phyloP scores from a whole-genome alignment of 2,113 vertebrate genomes.

The Hyperopisus bebe region DNA sequence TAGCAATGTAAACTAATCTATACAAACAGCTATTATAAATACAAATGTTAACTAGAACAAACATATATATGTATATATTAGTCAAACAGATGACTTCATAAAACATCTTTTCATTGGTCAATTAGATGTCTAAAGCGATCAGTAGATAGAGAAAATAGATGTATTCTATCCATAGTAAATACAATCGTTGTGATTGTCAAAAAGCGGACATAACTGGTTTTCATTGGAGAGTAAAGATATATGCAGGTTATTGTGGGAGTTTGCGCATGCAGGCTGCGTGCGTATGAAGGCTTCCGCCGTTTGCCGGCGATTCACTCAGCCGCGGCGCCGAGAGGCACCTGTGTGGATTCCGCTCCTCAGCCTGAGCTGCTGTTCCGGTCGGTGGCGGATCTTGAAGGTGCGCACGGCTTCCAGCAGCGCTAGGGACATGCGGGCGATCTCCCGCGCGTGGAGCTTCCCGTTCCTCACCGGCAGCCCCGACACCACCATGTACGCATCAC shows the following conservation, averaged over 20 bases:
- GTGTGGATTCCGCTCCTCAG: constrained; percentile 83
- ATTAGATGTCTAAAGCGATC: neutral
- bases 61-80: neutral
- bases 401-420: constrained; percentile 78
- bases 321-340: constrained; percentile 48
- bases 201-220: neutral
- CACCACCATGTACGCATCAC: constrained; percentile 94
- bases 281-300: neutral
- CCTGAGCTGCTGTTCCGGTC: constrained; percentile 70
- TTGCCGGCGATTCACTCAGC: neutral
- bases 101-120: neutral
- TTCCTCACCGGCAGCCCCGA: constrained; percentile 84
- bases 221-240: neutral
- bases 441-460: constrained; percentile 70
- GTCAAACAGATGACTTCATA: neutral
- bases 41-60: neutral
- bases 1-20: neutral
- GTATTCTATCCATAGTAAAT: neutral
- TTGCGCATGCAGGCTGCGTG: neutral
- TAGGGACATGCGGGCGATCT: constrained; percentile 85
- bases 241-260: neutral
- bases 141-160: neutral
- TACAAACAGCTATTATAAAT: neutral
- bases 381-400: constrained; percentile 79
- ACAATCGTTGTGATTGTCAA: neutral